Evolutionary conservation across 2,888 invertebrate genomes (phyloP).

Genomic region (Pherbina coryleti): DNA sequence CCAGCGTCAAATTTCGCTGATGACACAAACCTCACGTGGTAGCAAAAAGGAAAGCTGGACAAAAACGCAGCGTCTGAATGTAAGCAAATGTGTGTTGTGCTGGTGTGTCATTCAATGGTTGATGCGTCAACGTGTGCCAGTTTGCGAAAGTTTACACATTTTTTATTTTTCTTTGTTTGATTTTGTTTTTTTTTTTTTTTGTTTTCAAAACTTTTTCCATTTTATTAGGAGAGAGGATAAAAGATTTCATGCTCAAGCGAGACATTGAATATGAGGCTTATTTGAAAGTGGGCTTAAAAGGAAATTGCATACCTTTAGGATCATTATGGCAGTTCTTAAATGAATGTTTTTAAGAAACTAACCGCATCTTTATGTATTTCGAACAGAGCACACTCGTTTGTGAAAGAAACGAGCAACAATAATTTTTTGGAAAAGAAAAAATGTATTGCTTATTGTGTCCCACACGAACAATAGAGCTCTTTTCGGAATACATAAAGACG

Average conservation of each 20-base stretch:
- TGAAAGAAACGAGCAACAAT: too few relatives aligned
- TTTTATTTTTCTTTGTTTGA: slow-evolving; percentile 14
- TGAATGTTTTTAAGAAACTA: too few relatives aligned
- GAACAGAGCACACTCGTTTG: too few relatives aligned
- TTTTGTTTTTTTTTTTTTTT: not conserved
- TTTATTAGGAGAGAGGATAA: not conserved
- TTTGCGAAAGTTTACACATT: not conserved
- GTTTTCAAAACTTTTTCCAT: not conserved
- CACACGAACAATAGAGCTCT: too few relatives aligned
- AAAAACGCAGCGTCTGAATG: slow-evolving; percentile 81
- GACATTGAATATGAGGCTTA: too few relatives aligned
- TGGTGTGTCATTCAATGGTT: slow-evolving; percentile 8
- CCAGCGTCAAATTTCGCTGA: slow-evolving; percentile 75
- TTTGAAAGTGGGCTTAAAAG: too few relatives aligned
- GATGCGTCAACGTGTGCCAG: not conserved
- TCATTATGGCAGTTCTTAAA: too few relatives aligned
- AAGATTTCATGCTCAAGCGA: too few relatives aligned
- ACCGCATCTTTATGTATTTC: too few relatives aligned
- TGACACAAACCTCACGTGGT: slow-evolving; percentile 73
- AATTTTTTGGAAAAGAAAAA: too few relatives aligned
- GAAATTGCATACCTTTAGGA: slow-evolving; percentile 6
- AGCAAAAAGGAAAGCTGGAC: slow-evolving; percentile 76
- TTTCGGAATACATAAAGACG: too few relatives aligned
- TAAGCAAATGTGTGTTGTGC: slow-evolving; percentile 71
- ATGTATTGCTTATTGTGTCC: too few relatives aligned